Evolutionary conservation across 2,888 invertebrate genomes (phyloP), one percentile per base, ranked within the genome.

Genomic region (Anaspis maculata): DNA sequence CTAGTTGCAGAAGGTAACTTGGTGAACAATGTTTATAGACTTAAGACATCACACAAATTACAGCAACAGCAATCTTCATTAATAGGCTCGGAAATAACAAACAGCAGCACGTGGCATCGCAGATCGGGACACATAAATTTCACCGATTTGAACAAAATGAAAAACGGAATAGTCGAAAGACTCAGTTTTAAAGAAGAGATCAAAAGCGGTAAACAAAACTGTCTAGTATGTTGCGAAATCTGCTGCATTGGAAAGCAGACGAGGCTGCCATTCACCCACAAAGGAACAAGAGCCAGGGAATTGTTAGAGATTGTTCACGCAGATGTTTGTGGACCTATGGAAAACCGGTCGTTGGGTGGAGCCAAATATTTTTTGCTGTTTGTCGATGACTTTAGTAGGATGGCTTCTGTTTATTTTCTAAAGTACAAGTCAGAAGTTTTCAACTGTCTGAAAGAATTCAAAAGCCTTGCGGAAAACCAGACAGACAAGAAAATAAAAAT

Each of bases 241-340:
- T n/a, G n/a, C n/a, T n/a, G n/a, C n/a, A n/a, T n/a, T n/a, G 54
- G 48, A 0, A 57, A 55, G 34, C 50, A 55, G 23, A 15, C 38
- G 12, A 39, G 51, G 13, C 38, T 54, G 6, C 49, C 51, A 3
- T 58, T 56, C 32, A 13, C 31, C 19, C 35, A 43, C 19, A 31
- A 25, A 13, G 37, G 37, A 3, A 36, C 37, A 4, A 48, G 47
- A 39, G 49, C 47, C 10, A 45, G 10, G 15, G 30, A 31, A 44
- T 39, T 29, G 35, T 40, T 56, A 10, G 44, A 52, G 25, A 12
- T 52, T n/a, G 34, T 56, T 7, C 56, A 54, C 39, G 39, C 46
- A 5, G 54, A 57, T 31, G 14, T 57, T 4, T 52, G 51, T 42
- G 52, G 52, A 9, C 53, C 51, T 1, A 53, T 52, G 47, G 42